phyloP scores from a whole-genome alignment of 2,797 vertebrate species.

The Fundulus diaphanus region DNA sequence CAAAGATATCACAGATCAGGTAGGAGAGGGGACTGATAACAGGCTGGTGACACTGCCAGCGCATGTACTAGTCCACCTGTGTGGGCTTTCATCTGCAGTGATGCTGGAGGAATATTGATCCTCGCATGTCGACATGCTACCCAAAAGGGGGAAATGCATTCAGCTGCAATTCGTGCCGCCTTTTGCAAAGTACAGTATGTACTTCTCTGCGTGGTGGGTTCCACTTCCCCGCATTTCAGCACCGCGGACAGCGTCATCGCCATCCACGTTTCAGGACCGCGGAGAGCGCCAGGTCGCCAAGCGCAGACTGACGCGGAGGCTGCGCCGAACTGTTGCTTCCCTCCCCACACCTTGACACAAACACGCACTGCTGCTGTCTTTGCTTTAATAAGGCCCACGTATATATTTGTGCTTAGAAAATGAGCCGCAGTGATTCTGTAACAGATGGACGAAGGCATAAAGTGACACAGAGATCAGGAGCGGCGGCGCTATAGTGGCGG shows the following conservation, averaged over 20 bases:
- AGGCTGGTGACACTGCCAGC: slow-evolving; percentile 8
- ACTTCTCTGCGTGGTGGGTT: slow-evolving; percentile 31
- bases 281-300: slow-evolving; percentile 61
- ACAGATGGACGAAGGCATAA: slow-evolving; percentile 10
- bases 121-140: slow-evolving; percentile 20
- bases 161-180: slow-evolving; percentile 11
- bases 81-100: slow-evolving; percentile 26
- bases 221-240: slow-evolving; percentile 50
- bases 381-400: neutral
- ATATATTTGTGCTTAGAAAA: slow-evolving; percentile 8
- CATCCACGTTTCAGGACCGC: slow-evolving; percentile 45
- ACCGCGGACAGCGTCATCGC: slow-evolving; percentile 32
- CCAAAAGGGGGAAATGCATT: neutral
- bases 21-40: slow-evolving; percentile 8
- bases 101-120: slow-evolving; percentile 24
- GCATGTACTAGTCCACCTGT: slow-evolving; percentile 17
- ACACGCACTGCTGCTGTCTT: slow-evolving; percentile 5
- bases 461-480: slow-evolving; percentile 8
- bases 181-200: slow-evolving; percentile 57
- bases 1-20: slow-evolving; percentile 26
- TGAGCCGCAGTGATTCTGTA: slow-evolving; percentile 36
- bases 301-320: slow-evolving; percentile 51
- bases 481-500: neutral
- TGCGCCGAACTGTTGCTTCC: slow-evolving; percentile 70
- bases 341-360: neutral